Conservation (phyloP, 2,797 vertebrate genomes). For the Melanotaenia parkinsoni region DNA sequence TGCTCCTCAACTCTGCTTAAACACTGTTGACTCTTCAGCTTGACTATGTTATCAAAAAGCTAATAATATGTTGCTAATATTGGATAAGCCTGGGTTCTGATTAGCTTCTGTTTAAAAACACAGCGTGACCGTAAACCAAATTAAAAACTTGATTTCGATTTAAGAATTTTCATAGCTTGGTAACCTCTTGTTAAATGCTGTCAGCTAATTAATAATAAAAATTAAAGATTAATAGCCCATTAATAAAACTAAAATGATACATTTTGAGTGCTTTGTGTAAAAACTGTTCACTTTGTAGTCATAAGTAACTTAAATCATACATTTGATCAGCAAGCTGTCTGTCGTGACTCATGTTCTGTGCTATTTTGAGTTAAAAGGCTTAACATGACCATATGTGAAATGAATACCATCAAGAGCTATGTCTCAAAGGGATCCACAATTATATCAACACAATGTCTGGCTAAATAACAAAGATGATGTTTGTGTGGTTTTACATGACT, state of each 20-base stretch:
- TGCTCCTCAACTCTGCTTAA: constrained; percentile 1
- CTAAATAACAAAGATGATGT: too few relatives aligned
- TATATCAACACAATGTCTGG: neutral
- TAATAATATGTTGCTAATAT: neutral
- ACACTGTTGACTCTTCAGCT: constrained; percentile 1
- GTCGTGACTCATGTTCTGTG: constrained; percentile 14
- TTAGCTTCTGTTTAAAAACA: neutral
- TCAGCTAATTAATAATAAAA: neutral
- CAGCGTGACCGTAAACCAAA: neutral
- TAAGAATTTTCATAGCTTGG: neutral
- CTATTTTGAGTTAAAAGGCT: constrained; percentile 29
- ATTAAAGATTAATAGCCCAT: too few relatives aligned
- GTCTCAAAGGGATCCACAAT: constrained; percentile 16
- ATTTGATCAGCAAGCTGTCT: constrained; percentile 7
- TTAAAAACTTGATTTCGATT: constrained; percentile 1
- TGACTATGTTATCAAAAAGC: neutral
- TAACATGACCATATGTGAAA: neutral
- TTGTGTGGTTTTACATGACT: neutral
- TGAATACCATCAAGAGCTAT: constrained; percentile 8
- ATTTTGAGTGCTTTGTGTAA: neutral
- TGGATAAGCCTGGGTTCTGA: neutral
- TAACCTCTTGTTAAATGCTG: neutral
- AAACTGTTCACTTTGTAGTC: neutral
- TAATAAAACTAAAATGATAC: too few relatives aligned
- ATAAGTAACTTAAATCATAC: constrained; percentile 1